Conservation (phyloP, 1,140 invertebrate genomes). For the Plectrocnemia conspersa region DNA sequence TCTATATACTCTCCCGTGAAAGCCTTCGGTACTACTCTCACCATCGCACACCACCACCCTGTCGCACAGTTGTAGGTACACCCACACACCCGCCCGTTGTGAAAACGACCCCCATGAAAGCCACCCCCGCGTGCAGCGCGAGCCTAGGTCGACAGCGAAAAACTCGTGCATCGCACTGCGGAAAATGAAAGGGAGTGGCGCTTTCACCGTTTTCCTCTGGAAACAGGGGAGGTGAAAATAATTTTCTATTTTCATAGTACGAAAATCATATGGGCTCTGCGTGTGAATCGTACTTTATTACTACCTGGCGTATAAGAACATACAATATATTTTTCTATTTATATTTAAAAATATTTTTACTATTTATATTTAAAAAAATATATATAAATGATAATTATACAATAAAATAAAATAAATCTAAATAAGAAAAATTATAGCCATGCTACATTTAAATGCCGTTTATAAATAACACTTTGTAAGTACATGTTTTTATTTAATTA, state of each 20-base stretch:
- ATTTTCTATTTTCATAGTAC: slow-evolving; percentile 21
- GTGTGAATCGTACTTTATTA: background rate
- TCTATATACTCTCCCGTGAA: slow-evolving; percentile 22
- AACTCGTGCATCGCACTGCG: slow-evolving; percentile 31
- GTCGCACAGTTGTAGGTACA: background rate
- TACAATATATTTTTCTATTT: too few relatives aligned
- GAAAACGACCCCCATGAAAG: background rate
- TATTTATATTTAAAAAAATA: too few relatives aligned
- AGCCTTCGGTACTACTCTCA: slow-evolving; percentile 4
- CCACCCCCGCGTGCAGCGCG: background rate
- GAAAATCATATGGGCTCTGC: background rate
- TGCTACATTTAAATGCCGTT: too few relatives aligned
- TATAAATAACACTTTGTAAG: too few relatives aligned
- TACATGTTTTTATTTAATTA: too few relatives aligned
- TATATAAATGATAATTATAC: too few relatives aligned
- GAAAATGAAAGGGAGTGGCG: slow-evolving; percentile 36
- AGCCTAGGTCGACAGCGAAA: slow-evolving; percentile 7
- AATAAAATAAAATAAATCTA: too few relatives aligned
- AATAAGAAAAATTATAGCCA: too few relatives aligned
- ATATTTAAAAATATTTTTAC: too few relatives aligned
- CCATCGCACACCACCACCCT: background rate
- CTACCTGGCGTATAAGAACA: background rate
- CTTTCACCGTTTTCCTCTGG: slow-evolving; percentile 29
- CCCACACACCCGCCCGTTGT: background rate
- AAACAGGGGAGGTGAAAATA: slow-evolving; percentile 23